Evolutionary conservation across 1,140 invertebrate species (phyloP), one percentile per base, ranked within the genome.

Genomic region (Trichomalopsis sarcophagae): DNA sequence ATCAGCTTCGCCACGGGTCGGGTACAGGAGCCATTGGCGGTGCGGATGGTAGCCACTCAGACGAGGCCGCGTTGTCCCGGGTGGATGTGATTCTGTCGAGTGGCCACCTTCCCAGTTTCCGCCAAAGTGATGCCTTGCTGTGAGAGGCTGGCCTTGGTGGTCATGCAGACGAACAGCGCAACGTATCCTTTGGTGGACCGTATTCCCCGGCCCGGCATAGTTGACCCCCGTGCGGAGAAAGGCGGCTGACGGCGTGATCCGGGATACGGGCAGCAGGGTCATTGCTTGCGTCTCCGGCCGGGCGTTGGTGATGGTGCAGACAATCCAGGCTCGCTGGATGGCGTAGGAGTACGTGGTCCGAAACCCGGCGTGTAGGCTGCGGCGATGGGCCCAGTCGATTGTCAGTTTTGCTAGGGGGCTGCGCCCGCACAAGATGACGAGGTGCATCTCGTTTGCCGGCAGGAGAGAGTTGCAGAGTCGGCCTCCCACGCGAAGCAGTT

Each of bases 191-290:
- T 78, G 3, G 50, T 27, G 47, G 33, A 17, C 10, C 11, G 0
- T n/a, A 33, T 7, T 5, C 76, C 14, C 1, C 50, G 50, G 23
- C 5, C 93, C 93, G 4, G 91, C 91, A 81, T 90, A 93, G 83
- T 94, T 93, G 0, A 93, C 55, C 2, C 93, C 93, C 9, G 79
- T 66, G 88, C 82, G 21, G 78, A 40, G 84, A 94, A 94, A 17
- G 90, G 86, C 13, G 84, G 79, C 9, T 6, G 88, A 71, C 5
- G 88, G 87, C 36, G 30, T 86, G 0, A 93, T 87, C 77, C 90
- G 23, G 2, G 82, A 33, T 9, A 75, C 21, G 5, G 84, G 86
- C 36, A 92, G 81, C 27, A 89, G 81, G 17, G 84, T 91, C 91
- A 92, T 93, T 2, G 85, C 50, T 47, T 88, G 90, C 3, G 5